Evolutionary conservation across 2,113 vertebrate genomes (phyloP).

Genomic region (Sprattus sprattus): DNA sequence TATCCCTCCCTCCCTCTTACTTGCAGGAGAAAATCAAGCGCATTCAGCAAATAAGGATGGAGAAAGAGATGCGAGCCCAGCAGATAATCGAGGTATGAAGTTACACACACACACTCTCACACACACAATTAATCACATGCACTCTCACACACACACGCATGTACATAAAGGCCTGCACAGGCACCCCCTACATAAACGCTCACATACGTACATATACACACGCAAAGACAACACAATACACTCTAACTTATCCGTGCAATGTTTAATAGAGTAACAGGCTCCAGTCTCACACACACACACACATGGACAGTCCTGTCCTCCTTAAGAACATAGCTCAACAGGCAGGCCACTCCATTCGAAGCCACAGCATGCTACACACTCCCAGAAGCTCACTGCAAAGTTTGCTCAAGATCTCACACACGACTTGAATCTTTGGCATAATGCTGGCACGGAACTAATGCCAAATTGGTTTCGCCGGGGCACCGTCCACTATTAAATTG

Average conservation of each 20-base stretch:
- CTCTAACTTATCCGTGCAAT: too few species aligned
- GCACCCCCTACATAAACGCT: neutral
- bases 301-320: neutral
- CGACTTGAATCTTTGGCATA: slow-evolving; percentile 62
- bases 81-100: slow-evolving; percentile 95
- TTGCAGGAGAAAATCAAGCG: slow-evolving; percentile 97
- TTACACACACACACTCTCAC: slow-evolving; percentile 29
- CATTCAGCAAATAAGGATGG: slow-evolving; percentile 98
- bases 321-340: too few species aligned
- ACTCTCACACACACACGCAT: slow-evolving; percentile 24
- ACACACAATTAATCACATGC: neutral
- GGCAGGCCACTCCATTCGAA: neutral
- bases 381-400: slow-evolving; percentile 56
- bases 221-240: too few species aligned
- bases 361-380: neutral
- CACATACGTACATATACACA: neutral
- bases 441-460: slow-evolving; percentile 73
- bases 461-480: slow-evolving; percentile 78
- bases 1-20: slow-evolving; percentile 43
- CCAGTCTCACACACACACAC: neutral
- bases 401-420: slow-evolving; percentile 47
- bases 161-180: neutral
- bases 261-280: too few species aligned
- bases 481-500: slow-evolving; percentile 78
- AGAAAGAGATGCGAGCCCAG: slow-evolving; percentile 97